A percentile compares a stretch with the other conserved stretches of the same genome.
Conservation (phyloP, 2,113 vertebrate species). For the Alligator sinensis region DNA sequence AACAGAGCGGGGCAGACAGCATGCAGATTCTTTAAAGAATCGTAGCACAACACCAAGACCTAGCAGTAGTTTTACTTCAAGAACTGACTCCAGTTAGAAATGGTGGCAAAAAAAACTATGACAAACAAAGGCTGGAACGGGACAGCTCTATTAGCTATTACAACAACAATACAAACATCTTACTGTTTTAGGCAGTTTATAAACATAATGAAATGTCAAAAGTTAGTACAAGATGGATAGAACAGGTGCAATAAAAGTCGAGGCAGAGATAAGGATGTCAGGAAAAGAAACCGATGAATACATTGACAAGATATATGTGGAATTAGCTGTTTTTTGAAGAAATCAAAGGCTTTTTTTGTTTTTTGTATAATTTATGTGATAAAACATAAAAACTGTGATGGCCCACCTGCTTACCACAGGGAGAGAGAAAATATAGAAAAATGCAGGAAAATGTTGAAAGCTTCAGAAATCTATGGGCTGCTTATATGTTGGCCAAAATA, state of each 20-base stretch:
- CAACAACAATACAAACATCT: neutral
- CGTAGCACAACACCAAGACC: neutral
- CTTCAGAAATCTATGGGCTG: neutral
- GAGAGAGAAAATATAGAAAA: constrained; percentile 22
- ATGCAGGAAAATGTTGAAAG: neutral
- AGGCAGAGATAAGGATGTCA: neutral
- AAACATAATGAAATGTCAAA: neutral
- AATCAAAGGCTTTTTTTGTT: neutral
- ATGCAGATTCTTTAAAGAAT: neutral
- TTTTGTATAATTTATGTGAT: neutral
- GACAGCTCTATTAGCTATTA: neutral
- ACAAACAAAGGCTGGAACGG: neutral
- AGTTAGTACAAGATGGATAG: neutral
- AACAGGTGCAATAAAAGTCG: neutral
- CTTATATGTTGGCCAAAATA: neutral
- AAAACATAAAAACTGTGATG: neutral
- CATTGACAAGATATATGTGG: neutral
- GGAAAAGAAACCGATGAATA: neutral
- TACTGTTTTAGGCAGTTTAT: neutral
- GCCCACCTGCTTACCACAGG: neutral
- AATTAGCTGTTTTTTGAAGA: neutral
- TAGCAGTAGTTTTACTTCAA: neutral
- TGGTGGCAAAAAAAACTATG: neutral
- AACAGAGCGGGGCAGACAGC: neutral
- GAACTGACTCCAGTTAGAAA: neutral